These are phyloP conservation scores for Rhinophrynus dorsalis DNA, from an alignment of 2,797 vertebrate species.

Conservation along the genomic window DNA sequence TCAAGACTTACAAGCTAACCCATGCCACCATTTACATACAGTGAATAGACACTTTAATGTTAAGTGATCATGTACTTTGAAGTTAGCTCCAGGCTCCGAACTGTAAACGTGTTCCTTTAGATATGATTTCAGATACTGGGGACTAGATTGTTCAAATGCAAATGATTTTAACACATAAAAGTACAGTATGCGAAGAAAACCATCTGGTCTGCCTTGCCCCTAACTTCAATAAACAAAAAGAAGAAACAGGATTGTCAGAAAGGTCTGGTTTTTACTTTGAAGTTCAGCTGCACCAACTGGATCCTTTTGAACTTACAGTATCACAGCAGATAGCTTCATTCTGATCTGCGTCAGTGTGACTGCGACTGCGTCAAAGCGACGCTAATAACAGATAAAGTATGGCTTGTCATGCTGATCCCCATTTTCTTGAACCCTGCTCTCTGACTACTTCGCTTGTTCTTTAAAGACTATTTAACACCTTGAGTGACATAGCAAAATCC, in stretches of 20 bases:
- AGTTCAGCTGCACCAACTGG: slow-evolving; percentile 54
- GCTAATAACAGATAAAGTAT: too few relatives aligned
- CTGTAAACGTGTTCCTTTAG: slow-evolving; percentile 43
- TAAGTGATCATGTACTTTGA: slow-evolving; percentile 33
- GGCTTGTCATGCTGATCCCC: too few relatives aligned
- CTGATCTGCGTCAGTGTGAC: not conserved
- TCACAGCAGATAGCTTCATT: not conserved
- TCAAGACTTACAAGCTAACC: slow-evolving; percentile 34
- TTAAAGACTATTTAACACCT: too few relatives aligned
- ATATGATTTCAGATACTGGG: slow-evolving; percentile 68
- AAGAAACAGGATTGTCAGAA: slow-evolving; percentile 66
- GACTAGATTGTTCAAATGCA: slow-evolving; percentile 65
- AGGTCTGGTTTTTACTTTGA: slow-evolving; percentile 61
- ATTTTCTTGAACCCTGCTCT: too few relatives aligned
- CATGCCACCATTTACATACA: slow-evolving; percentile 29
- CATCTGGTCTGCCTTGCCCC: slow-evolving; percentile 75
- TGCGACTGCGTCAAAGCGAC: too few relatives aligned
- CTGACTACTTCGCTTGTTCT: too few relatives aligned
- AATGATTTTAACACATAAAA: slow-evolving; percentile 73
- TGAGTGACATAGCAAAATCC: too few relatives aligned
- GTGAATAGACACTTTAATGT: slow-evolving; percentile 29
- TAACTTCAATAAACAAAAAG: slow-evolving; percentile 76
- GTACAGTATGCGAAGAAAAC: slow-evolving; percentile 62
- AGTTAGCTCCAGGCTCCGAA: slow-evolving; percentile 6
- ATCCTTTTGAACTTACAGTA: slow-evolving; percentile 17